Conservation (phyloP, 1,140 invertebrate species). For the Delia radicum region DNA sequence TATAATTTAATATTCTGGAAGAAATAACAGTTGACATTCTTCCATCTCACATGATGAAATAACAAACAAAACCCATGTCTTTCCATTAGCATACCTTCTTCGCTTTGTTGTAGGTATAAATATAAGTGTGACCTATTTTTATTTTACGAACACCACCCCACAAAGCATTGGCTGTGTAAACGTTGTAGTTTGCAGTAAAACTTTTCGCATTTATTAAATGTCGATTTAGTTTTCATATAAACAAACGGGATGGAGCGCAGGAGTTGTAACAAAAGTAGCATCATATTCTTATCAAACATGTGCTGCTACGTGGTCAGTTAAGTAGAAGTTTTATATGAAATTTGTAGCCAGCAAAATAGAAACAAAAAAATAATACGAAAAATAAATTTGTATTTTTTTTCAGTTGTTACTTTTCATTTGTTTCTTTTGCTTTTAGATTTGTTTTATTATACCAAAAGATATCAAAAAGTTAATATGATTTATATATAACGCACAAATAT, state of each 20-base stretch:
- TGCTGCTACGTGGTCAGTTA: constrained; percentile 16
- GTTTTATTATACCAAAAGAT: not conserved
- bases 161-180: too few relatives aligned
- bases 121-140: too few relatives aligned
- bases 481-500: too few relatives aligned
- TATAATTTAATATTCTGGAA: too few relatives aligned
- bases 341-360: not conserved
- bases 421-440: not conserved
- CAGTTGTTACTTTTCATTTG: not conserved
- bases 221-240: not conserved
- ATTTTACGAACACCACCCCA: too few relatives aligned
- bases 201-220: constrained; percentile 6
- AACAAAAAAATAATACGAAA: not conserved
- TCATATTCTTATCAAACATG: constrained; percentile 8
- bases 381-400: constrained; percentile 7
- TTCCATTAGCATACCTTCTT: too few relatives aligned
- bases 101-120: too few relatives aligned
- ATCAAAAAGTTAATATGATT: constrained; percentile 6
- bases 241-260: not conserved
- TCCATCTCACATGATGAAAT: too few relatives aligned
- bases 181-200: not conserved
- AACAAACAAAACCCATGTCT: too few relatives aligned
- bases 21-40: too few relatives aligned
- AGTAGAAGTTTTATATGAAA: not conserved
- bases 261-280: not conserved